Evolutionary conservation across 2,888 invertebrate genomes (phyloP).

Genomic region (Epistrophe grossulariae): DNA sequence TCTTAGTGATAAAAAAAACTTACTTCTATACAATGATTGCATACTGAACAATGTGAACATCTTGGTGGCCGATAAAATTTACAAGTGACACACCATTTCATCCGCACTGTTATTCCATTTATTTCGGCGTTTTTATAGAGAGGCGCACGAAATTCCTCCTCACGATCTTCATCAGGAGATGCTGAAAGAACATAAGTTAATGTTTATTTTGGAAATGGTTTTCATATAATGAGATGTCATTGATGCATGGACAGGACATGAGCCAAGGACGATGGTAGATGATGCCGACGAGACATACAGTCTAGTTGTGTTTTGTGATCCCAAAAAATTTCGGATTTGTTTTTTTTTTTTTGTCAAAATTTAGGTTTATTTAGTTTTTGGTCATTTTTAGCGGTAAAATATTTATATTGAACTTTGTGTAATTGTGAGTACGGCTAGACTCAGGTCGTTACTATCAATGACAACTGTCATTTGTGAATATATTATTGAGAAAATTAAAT

Average conservation of each 20-base stretch:
- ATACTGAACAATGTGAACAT: constrained; percentile 99
- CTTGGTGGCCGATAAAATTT: constrained; percentile 99
- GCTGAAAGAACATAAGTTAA: constrained; percentile 85
- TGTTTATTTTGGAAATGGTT: constrained; percentile 67
- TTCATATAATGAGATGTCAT: constrained; percentile 23
- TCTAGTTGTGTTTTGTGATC: too few species aligned
- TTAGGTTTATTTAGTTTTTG: too few species aligned
- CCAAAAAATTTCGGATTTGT: too few species aligned
- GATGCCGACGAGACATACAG: too few species aligned
- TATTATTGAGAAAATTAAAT: too few species aligned
- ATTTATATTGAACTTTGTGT: too few species aligned
- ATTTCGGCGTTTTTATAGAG: constrained; percentile 99
- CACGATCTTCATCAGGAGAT: constrained; percentile 97
- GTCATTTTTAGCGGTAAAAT: too few species aligned
- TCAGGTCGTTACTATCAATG: too few species aligned
- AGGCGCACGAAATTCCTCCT: constrained; percentile 98
- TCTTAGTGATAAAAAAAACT: constrained; percentile 77
- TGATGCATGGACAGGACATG: background rate
- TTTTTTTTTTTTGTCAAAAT: too few species aligned
- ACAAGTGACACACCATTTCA: constrained; percentile 99
- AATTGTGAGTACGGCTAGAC: too few species aligned
- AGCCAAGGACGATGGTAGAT: background rate
- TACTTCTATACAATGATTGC: constrained; percentile 99
- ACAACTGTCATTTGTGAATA: too few species aligned
- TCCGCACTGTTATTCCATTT: constrained; percentile 98